phyloP scores from a whole-genome alignment of 2,888 invertebrate species.

The Strigamia maritima region DNA sequence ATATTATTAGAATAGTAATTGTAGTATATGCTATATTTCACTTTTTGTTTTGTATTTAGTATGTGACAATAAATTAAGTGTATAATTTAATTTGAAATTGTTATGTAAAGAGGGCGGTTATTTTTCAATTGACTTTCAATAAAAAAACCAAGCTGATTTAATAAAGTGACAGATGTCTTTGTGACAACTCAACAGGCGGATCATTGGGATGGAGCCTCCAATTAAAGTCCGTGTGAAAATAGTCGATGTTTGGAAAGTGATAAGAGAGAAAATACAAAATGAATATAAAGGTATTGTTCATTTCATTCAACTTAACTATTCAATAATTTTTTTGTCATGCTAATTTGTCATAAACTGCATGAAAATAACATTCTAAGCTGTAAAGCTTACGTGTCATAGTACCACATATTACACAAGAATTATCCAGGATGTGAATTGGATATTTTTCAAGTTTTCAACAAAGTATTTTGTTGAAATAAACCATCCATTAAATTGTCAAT shows the following conservation, averaged over 20 bases:
- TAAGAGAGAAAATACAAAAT: not conserved
- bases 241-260: not conserved
- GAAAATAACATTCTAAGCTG: no score
- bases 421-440: no score
- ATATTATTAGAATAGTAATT: not conserved
- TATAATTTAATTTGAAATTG: not conserved
- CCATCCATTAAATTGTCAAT: no score
- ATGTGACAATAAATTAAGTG: not conserved
- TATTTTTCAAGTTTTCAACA: no score
- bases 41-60: not conserved
- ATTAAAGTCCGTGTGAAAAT: constrained; percentile 7
- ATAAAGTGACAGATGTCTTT: not conserved
- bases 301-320: not conserved
- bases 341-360: no score
- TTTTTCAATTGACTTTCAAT: not conserved
- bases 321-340: no score
- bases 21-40: not conserved
- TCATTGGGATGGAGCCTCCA: not conserved
- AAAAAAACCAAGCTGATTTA: not conserved
- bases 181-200: not conserved
- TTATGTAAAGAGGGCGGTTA: not conserved
- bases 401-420: no score
- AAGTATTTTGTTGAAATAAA: no score
- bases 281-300: not conserved
- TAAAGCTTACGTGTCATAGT: no score